Conservation (phyloP, 2,113 vertebrate genomes). For the Phasianus colchicus region DNA sequence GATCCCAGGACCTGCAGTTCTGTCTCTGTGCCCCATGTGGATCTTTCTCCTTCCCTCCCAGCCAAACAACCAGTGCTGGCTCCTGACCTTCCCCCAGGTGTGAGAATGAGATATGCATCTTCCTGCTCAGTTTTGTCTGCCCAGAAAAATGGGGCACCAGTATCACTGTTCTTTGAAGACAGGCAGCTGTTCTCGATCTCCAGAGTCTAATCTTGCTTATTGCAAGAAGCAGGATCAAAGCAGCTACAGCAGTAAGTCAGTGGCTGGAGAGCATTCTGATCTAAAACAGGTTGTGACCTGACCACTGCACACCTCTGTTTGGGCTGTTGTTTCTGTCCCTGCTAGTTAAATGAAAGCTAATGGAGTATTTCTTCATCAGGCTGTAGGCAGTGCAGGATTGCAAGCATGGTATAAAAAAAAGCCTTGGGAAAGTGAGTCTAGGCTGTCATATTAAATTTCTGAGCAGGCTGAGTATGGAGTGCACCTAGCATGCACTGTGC, state of each 20-base stretch:
- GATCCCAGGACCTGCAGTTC: neutral
- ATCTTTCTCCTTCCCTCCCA: neutral
- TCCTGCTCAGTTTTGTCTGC: neutral
- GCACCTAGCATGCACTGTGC: neutral
- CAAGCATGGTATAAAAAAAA: neutral
- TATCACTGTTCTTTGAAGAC: neutral
- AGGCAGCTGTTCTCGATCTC: neutral
- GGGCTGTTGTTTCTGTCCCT: neutral
- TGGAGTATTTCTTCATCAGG: neutral
- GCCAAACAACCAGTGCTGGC: too few species aligned
- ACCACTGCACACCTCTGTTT: neutral
- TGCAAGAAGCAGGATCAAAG: neutral
- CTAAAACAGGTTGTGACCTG: neutral
- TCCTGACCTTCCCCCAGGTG: neutral
- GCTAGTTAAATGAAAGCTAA: neutral
- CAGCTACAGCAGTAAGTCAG: neutral
- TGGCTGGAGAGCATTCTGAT: neutral
- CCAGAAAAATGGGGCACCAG: neutral
- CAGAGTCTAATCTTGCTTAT: neutral
- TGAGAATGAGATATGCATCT: fast-evolving
- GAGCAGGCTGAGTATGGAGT: neutral
- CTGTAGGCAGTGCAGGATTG: neutral
- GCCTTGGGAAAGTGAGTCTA: neutral
- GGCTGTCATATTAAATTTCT: neutral
- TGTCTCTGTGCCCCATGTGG: fast-evolving